Conservation (phyloP, 2,797 vertebrate species). For the Hephaestus fuliginosus region DNA sequence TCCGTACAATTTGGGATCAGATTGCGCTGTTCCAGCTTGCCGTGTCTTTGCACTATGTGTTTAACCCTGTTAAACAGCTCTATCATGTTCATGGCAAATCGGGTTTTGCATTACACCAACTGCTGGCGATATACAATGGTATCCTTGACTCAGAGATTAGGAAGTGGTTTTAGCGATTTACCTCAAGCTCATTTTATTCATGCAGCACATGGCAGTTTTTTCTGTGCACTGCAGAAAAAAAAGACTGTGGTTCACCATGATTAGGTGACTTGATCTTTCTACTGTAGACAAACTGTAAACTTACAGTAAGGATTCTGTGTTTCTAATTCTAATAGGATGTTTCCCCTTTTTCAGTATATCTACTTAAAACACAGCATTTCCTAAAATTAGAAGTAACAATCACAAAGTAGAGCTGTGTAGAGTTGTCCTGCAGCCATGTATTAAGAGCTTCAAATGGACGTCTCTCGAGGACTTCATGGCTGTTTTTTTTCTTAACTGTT, state of each 20-base stretch:
- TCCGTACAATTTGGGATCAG: constrained; percentile 68
- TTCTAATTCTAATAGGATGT: constrained; percentile 5
- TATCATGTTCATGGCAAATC: constrained; percentile 37
- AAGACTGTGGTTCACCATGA: constrained; percentile 35
- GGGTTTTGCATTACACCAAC: constrained; percentile 74
- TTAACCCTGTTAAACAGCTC: constrained; percentile 71
- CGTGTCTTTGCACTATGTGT: constrained; percentile 61
- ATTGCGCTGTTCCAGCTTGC: constrained; percentile 67
- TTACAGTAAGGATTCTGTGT: constrained; percentile 22
- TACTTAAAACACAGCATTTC: neutral
- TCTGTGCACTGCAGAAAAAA: constrained; percentile 41
- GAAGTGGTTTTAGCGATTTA: constrained; percentile 59
- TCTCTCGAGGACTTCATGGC: constrained; percentile 30
- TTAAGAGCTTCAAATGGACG: constrained; percentile 36
- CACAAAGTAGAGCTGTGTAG: constrained; percentile 18
- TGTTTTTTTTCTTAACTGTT: constrained; percentile 67
- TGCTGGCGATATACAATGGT: constrained; percentile 62
- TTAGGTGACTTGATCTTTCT: constrained; percentile 39
- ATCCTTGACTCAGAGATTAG: constrained; percentile 68
- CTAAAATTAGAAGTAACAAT: constrained; percentile 16
- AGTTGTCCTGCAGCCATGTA: constrained; percentile 11
- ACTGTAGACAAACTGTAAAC: constrained; percentile 37
- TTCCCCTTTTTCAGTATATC: neutral
- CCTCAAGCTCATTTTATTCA: constrained; percentile 54
- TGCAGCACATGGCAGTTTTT: constrained; percentile 43